These are phyloP conservation scores for Sphenopsis melanotis DNA, from an alignment of 2,797 vertebrate genomes.

Conservation along the genomic window DNA sequence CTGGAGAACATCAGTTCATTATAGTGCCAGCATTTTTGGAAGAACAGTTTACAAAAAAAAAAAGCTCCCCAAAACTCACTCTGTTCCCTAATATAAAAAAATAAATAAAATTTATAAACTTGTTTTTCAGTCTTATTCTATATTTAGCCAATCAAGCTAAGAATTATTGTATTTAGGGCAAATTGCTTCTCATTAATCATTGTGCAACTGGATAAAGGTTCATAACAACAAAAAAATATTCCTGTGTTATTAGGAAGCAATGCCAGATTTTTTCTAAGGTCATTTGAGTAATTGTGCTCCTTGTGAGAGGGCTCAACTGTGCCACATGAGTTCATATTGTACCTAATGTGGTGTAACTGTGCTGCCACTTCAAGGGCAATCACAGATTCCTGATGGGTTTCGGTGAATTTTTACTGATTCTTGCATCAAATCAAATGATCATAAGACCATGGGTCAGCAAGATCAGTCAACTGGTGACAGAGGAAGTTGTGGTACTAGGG, in stretches of 20 bases:
- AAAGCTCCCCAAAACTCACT: not conserved
- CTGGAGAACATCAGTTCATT: not conserved
- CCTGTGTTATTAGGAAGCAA: not conserved
- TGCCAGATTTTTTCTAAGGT: not conserved
- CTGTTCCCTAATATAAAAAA: not conserved
- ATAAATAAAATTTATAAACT: not conserved
- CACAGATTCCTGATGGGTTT: not conserved
- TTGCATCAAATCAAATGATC: not conserved
- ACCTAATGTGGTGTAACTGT: not conserved
- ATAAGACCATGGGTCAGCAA: not conserved
- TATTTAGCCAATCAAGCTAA: not conserved
- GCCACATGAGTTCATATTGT: not conserved
- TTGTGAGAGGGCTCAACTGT: not conserved
- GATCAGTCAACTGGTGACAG: not conserved
- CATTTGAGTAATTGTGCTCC: not conserved
- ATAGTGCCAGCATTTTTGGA: not conserved
- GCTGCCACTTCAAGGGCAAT: not conserved
- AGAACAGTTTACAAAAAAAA: not conserved
- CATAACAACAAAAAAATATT: not conserved
- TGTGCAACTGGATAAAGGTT: not conserved
- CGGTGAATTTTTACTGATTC: accelerated
- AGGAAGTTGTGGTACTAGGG: not conserved
- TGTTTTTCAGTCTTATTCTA: not conserved
- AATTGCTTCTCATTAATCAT: not conserved
- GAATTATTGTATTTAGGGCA: not conserved